A percentile compares a stretch with the other conserved stretches of the same genome.
Conservation (phyloP, 2,888 invertebrate genomes). For the Nemotelus pantherinus region DNA sequence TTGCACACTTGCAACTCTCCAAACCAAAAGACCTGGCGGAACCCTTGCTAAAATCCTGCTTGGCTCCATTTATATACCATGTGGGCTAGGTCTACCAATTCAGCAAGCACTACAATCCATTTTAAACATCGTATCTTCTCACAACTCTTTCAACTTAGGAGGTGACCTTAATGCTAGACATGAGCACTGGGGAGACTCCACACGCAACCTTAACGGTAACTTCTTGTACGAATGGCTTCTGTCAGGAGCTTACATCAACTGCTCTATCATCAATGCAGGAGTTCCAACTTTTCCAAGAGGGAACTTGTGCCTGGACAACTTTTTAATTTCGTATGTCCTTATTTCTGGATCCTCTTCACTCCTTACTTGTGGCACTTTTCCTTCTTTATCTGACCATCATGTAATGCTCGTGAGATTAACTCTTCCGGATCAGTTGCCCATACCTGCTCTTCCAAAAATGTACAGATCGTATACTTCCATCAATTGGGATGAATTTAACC, state of each 20-base stretch:
- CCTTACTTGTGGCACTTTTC: too few relatives aligned
- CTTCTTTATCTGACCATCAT: too few relatives aligned
- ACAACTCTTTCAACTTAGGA: background rate
- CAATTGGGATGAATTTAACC: too few relatives aligned
- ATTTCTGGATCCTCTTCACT: too few relatives aligned
- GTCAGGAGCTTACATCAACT: background rate
- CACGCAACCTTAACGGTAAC: background rate
- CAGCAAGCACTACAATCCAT: background rate
- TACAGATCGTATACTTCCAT: too few relatives aligned
- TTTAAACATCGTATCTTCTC: background rate
- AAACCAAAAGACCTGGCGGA: background rate
- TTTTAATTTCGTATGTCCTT: background rate
- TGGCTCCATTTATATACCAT: background rate
- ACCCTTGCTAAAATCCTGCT: background rate
- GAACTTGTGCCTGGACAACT: background rate
- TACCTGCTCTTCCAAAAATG: too few relatives aligned
- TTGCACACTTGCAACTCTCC: background rate
- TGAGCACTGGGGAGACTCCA: background rate
- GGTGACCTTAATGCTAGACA: conserved; percentile 4
- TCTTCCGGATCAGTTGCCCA: too few relatives aligned
- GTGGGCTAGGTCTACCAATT: background rate
- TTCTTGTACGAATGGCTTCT: background rate
- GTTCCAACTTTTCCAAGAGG: conserved; percentile 5
- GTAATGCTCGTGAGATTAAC: too few relatives aligned
- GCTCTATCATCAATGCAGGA: background rate